Evolutionary conservation across 1,140 invertebrate species (phyloP), one percentile per base, ranked within the genome.

Genomic region (Pantala flavescens): DNA sequence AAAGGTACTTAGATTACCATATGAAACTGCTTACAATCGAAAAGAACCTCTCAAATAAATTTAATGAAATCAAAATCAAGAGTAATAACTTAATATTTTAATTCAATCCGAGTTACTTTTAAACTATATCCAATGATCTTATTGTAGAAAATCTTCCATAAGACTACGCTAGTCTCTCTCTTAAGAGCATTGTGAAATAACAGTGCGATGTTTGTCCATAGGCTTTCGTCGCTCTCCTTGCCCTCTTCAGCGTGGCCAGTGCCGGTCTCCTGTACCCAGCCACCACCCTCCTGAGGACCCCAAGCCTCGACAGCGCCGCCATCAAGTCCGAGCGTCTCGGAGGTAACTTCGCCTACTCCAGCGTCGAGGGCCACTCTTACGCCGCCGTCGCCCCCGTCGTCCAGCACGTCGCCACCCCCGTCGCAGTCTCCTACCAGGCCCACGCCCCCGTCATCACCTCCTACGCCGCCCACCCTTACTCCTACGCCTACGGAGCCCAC

Each of bases 291-390:
- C 78, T 84, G 55, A 81, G 86, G 43, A 82, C 83, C 11, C 86
- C 86, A 11, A 79, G 79, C 76, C 80, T 83, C 75, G 85, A 87
- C 80, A 84, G 82, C 72, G 86, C 86, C 74, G 81, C 85, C 76
- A 84, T 87, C 79, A 81, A 84, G 76, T 83, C 81, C 28, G 83
- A 86, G 77, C 79, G 85, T 10, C 77, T 87, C 24, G 85, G 85
- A 16, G 83, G 85, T 72, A 86, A 86, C 82, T 87, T 87, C 79
- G 84, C 85, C 43, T 87, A 87, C 81, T 83, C 82, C 76, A 82
- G 83, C 74, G 80, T 83, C 74, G 85, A 87, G 78, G 83, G 81
- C 71, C 86, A 86, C 77, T 85, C 86, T 23, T 86, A 86, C 79
- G 81, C 82, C 71, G 81, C 82, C 24, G 78, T 85, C 76, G 78